Evolutionary conservation across 2,888 invertebrate species (phyloP).

Genomic region (Antheraea yamamai): DNA sequence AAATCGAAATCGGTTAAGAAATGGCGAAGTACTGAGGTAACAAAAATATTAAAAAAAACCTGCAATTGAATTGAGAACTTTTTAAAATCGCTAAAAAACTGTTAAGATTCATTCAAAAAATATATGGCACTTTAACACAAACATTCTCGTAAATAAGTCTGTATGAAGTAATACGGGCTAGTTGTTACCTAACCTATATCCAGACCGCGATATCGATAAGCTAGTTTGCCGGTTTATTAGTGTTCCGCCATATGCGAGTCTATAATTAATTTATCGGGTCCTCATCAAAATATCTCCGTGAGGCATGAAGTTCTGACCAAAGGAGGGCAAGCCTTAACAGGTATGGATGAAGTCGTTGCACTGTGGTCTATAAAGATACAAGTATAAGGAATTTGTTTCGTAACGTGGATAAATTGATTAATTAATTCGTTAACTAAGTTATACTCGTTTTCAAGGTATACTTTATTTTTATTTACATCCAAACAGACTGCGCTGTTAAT

Average conservation of each 20-base stretch:
- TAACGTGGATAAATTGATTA: slow-evolving; percentile 1
- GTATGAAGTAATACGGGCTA: neutral
- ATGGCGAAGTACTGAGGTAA: no score
- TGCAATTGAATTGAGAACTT: neutral
- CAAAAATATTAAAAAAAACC: no score
- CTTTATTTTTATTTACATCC: neutral
- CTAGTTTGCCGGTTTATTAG: slow-evolving; percentile 52
- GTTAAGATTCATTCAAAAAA: neutral
- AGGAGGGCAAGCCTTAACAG: slow-evolving; percentile 13
- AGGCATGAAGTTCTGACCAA: slow-evolving; percentile 61
- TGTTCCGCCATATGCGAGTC: slow-evolving; percentile 45
- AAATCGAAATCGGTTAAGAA: no score
- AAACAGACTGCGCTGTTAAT: neutral
- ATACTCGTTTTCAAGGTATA: slow-evolving; percentile 1
- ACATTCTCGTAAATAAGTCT: neutral
- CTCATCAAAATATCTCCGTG: slow-evolving; percentile 70
- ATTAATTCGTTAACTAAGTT: slow-evolving; percentile 10
- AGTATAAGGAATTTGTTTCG: slow-evolving; percentile 7
- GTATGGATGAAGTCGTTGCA: slow-evolving; percentile 10
- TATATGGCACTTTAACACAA: neutral
- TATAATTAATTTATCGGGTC: slow-evolving; percentile 73
- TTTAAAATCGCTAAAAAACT: neutral
- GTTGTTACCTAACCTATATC: slow-evolving; percentile 47
- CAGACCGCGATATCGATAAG: slow-evolving; percentile 58
- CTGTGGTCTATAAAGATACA: slow-evolving; percentile 4